Evolutionary conservation across 2,888 invertebrate species (phyloP), one percentile per base, ranked within the genome.

Genomic region (Cephus pulcher): DNA sequence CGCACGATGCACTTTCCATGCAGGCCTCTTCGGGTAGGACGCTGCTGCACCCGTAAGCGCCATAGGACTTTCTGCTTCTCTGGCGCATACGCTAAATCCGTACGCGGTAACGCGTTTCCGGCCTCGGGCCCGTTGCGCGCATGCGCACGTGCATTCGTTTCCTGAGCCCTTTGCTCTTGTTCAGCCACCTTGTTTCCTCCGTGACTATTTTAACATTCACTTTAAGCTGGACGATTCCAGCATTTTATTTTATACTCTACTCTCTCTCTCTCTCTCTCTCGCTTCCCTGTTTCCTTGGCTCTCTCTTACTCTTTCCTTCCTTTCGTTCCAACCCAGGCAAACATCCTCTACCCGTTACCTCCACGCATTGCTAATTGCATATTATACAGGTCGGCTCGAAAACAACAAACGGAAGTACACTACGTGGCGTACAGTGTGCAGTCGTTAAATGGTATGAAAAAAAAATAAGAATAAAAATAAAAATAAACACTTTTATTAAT

Each of bases 131-230:
- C 73, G 74, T 12, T n/a, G 73, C 0, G 73, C 30, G 40, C 34
- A 35, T 76, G 81, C 82, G 82, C 86, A 84, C 86, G 85, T 84
- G 86, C 82, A 32, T 32, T 82, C 74, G 32, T n/a, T 34, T 33
- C 56, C 81, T 75, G 82, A 83, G 83, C 56, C 56, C 56, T 23
- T 56, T 56, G 56, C 56, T 23, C 56, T 56, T 86, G 86, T 83
- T 85, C 86, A 86, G 84, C 83, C 84, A 86, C 86, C 86, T 86
- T 86, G 82, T 77, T 86, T 86, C 85, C 86, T 83, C 74, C 73
- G 79, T 78, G 73, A 76, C 81, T 79, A 81, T 79, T 82, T 83
- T 81, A 81, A 75, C 80, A 82, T 82, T 74, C 76, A 0, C 23
- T 56, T 56, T 56, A 9, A 56, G 23, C 6, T 40, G 37, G 15